Conservation (phyloP, 2,888 invertebrate genomes). For the Tenthredo scrophulariae region DNA sequence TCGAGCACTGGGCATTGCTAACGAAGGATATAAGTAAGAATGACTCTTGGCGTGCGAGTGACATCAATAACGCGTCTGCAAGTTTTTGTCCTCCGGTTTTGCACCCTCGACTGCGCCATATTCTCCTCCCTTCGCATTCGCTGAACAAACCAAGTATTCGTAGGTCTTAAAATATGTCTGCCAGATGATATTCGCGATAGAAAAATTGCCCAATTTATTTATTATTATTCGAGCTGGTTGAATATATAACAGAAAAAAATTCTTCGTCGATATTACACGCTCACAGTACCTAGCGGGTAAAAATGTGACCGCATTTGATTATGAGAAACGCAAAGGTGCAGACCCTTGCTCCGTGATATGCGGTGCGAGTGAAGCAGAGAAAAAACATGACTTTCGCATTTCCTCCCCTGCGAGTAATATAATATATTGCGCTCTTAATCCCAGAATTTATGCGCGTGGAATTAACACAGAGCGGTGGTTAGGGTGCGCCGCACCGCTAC, state of each 20-base stretch:
- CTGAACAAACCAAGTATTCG: slow-evolving; percentile 1
- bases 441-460: slow-evolving; percentile 74
- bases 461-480: slow-evolving; percentile 67
- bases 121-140: not conserved
- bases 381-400: slow-evolving; percentile 69
- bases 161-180: not conserved
- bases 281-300: not conserved
- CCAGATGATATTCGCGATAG: not conserved
- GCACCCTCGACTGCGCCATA: slow-evolving; percentile 29
- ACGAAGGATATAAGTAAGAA: slow-evolving; percentile 54
- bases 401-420: slow-evolving; percentile 69
- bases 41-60: slow-evolving; percentile 53
- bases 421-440: slow-evolving; percentile 74
- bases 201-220: not conserved
- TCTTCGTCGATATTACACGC: not conserved
- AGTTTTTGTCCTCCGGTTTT: slow-evolving; percentile 26
- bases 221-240: not conserved
- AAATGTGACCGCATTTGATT: slow-evolving; percentile 8
- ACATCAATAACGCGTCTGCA: slow-evolving; percentile 54
- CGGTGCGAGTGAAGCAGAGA: slow-evolving; percentile 26
- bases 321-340: not conserved
- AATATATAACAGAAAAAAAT: not conserved
- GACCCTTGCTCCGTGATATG: not conserved
- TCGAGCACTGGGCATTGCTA: slow-evolving; percentile 34
- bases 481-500: not conserved